Conservation (phyloP, 2,113 vertebrate genomes). For the Pelusios castaneus region DNA sequence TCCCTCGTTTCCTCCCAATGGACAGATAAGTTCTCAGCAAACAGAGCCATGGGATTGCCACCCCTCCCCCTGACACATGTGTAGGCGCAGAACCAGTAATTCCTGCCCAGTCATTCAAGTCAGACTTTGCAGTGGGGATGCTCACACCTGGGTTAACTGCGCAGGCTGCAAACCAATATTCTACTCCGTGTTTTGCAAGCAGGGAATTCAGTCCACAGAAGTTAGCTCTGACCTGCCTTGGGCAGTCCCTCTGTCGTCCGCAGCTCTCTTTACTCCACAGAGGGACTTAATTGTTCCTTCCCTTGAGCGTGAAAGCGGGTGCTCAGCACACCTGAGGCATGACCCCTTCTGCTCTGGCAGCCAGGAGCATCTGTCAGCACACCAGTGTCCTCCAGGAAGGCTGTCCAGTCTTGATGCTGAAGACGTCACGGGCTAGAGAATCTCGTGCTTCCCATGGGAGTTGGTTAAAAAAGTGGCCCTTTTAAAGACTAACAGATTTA, state of each 20-base stretch:
- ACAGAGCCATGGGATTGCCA: not conserved
- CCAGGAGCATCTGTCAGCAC: not conserved
- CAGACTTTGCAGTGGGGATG: not conserved
- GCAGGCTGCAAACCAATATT: too few species aligned
- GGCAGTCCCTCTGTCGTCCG: not conserved
- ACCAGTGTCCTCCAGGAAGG: not conserved
- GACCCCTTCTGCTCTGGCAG: not conserved
- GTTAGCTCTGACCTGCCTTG: not conserved
- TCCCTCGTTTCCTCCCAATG: not conserved
- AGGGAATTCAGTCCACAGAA: not conserved
- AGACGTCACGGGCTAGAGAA: not conserved
- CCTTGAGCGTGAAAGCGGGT: not conserved
- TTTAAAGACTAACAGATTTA: too few species aligned
- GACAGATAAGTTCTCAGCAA: not conserved
- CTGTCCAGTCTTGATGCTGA: not conserved
- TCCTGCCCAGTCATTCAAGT: not conserved
- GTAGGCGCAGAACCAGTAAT: not conserved
- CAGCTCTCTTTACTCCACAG: not conserved
- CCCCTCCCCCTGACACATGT: not conserved
- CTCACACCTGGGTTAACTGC: not conserved
- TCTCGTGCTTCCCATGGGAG: not conserved
- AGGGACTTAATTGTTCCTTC: not conserved
- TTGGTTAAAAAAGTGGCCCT: not conserved
- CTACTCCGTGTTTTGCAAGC: too few species aligned
- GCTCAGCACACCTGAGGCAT: not conserved